Evolutionary conservation across 2,888 invertebrate genomes (phyloP).

Genomic region (Pachycephus smyrnensis): DNA sequence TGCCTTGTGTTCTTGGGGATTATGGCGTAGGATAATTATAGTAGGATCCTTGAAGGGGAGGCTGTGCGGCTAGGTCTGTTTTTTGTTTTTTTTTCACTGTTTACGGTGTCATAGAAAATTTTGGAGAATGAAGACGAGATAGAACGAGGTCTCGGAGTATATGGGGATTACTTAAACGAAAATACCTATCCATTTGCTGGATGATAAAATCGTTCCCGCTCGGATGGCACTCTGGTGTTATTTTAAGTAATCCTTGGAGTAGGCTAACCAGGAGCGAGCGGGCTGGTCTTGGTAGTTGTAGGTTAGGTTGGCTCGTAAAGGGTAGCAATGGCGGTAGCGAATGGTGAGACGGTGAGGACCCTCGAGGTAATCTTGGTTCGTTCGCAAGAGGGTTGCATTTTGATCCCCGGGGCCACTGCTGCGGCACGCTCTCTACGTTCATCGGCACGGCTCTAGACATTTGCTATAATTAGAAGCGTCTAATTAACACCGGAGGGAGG

Average conservation of each 20-base stretch:
- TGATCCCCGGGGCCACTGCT: constrained; percentile 62
- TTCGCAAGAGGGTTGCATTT: constrained; percentile 52
- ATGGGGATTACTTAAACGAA: constrained; percentile 15
- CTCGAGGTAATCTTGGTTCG: constrained; percentile 61
- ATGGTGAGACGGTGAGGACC: constrained; percentile 42
- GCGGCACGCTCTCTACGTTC: constrained; percentile 58
- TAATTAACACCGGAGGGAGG: constrained; percentile 50
- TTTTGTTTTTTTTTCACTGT: neutral
- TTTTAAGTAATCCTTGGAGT: constrained; percentile 56
- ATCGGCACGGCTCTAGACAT: constrained; percentile 43
- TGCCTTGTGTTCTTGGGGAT: neutral
- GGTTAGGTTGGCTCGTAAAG: constrained; percentile 17
- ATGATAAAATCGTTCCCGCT: constrained; percentile 28
- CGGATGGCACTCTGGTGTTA: constrained; percentile 51
- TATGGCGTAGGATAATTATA: neutral
- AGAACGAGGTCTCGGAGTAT: neutral
- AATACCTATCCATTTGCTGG: constrained; percentile 18
- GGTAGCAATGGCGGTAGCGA: constrained; percentile 31
- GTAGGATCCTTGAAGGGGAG: constrained; percentile 18
- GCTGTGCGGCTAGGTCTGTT: neutral
- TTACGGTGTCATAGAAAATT: neutral
- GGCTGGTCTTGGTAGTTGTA: constrained; percentile 20
- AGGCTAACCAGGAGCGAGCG: constrained; percentile 21
- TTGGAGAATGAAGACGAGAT: neutral
- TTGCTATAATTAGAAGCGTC: constrained; percentile 59